Percentiles rank a stretch among this genome's conserved stretches.
These are phyloP conservation scores for Conus ventricosus DNA, from an alignment of 1,140 invertebrate genomes.

Conservation along the genomic window DNA sequence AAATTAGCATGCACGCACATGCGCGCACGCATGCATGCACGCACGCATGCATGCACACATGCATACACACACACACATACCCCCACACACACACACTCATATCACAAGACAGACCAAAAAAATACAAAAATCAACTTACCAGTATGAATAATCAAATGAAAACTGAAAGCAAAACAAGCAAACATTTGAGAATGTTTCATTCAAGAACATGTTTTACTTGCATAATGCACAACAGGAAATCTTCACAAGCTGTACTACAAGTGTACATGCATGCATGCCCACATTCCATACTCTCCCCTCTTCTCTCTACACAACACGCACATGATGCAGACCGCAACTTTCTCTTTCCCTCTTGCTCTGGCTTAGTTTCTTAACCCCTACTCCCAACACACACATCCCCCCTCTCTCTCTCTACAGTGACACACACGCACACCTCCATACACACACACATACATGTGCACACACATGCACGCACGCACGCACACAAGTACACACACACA, in stretches of 20 bases:
- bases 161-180: constrained; percentile 60
- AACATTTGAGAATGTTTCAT: background rate
- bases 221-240: no score
- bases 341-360: no score
- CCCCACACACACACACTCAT: background rate
- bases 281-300: no score
- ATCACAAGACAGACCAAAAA: background rate
- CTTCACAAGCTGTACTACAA: no score
- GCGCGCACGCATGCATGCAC: background rate
- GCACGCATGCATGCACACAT: background rate
- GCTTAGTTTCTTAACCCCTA: no score
- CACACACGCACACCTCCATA: background rate
- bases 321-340: no score
- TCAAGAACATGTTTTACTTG: no score
- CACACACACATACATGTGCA: background rate
- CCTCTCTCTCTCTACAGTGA: no score
- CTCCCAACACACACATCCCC: background rate
- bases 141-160: constrained; percentile 73
- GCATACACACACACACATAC: background rate
- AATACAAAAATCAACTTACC: constrained; percentile 40
- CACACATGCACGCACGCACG: background rate
- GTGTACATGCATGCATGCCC: no score
- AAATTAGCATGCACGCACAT: background rate
- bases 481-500: background rate
- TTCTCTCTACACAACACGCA: no score